Base-by-base conservation (phyloP, 2,888 invertebrate genomes). In the Cephus pygmeus region DNA sequence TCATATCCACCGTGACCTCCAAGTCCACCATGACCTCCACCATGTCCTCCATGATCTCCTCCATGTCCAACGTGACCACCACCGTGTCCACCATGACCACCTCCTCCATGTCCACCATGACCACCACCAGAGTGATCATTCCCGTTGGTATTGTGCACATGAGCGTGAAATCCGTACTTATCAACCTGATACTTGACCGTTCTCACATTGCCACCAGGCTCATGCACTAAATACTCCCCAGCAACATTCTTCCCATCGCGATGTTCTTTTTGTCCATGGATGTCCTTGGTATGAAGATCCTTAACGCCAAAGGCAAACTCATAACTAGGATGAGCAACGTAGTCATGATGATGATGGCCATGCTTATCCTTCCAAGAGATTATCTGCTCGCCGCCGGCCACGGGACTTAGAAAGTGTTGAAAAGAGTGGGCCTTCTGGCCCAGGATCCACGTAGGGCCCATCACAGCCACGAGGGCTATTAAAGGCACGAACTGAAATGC, bases 111-210 rank as follows among this genome's bases (percentile, higher is more conserved):
- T 12, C 35, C 35, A 4, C 12, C 35, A 12, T 76, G 73, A 15
- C 77, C 77, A 68, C 75, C 75, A 12, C 35, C 74, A 33, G 74
- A 74, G 75, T 80, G 80, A 80, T 76, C 81, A 34, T 77, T 79
- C 36, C 77, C 76, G 75, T 76, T 75, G 77, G 79, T 83, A 77
- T 83, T 83, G 80, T 81, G 80, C 33, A 78, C 75, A 11, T 75
- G 73, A 34, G 75, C 75, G 40, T 77, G 73, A 35, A 77, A 76
- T 73, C 84, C 84, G 75, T 83, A 35, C 77, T 85, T 77, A 77
- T 84, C 84, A 34, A 76, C 81, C 81, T 82, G 79, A 35, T 84
- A 84, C 73, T 82, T 82, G 3, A 84, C 83, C 69, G 83, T 84
- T 74, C 83, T 82, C 12, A 84, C 76, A 74, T 85, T 85, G 71